Evolutionary conservation across 2,113 vertebrate species (phyloP).

Genomic region (Tetraodon nigroviridis): DNA sequence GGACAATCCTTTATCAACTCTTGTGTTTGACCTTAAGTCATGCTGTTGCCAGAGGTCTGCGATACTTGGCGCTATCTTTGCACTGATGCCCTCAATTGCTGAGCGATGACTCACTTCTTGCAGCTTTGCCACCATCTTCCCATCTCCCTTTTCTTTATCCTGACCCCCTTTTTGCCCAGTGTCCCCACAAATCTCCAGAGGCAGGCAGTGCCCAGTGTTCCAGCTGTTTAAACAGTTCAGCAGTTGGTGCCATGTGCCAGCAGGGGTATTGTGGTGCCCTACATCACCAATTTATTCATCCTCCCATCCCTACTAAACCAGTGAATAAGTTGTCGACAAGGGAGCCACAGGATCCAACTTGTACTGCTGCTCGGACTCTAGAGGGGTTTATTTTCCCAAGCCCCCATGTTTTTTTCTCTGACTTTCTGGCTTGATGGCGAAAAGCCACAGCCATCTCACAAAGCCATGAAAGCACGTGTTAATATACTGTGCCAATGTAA

Average conservation of each 20-base stretch:
- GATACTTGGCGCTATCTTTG: conserved; percentile 52
- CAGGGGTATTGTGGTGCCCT: conserved; percentile 45
- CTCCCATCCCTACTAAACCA: conserved; percentile 9
- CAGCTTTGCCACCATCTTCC: neutral
- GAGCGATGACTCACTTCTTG: conserved; percentile 31
- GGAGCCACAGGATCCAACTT: conserved; percentile 19
- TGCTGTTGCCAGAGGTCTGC: conserved; percentile 49
- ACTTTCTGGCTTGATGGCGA: conserved; percentile 4
- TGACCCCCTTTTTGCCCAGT: conserved; percentile 40
- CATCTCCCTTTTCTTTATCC: conserved; percentile 47
- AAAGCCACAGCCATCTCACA: conserved; percentile 12
- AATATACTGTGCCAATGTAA: conserved; percentile 15
- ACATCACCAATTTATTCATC: conserved; percentile 33
- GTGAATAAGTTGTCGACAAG: neutral
- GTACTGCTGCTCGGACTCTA: conserved; percentile 11
- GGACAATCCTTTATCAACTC: conserved; percentile 19
- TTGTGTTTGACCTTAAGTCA: conserved; percentile 38
- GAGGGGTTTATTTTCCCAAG: conserved; percentile 15
- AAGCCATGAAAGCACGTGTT: conserved; percentile 1
- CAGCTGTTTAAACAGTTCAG: conserved; percentile 69
- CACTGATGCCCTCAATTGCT: conserved; percentile 44
- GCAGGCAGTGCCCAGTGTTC: conserved; percentile 52
- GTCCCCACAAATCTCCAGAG: conserved; percentile 54
- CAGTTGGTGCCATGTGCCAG: conserved; percentile 27
- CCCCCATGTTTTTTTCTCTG: neutral